Conservation (phyloP, 2,888 invertebrate genomes). For the Melanostoma scalare region DNA sequence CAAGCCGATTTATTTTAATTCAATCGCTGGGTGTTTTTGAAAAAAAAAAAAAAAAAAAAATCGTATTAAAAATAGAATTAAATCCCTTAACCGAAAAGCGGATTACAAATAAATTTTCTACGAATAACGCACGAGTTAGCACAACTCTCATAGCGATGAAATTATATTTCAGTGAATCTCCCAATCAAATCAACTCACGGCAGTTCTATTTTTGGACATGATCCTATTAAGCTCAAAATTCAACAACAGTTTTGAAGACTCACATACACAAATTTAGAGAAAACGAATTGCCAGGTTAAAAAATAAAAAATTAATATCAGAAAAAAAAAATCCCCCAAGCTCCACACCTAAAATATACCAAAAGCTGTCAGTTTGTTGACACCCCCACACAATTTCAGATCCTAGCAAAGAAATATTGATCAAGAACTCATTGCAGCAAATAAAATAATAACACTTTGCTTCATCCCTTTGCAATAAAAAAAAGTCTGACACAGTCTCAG, state of each 20-base stretch:
- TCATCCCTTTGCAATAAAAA: not conserved
- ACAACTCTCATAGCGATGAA: too few relatives aligned
- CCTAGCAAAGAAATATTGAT: conserved; percentile 23
- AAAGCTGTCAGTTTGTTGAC: not conserved
- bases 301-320: too few relatives aligned
- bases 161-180: not conserved
- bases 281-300: not conserved
- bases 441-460: conserved; percentile 29
- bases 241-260: conserved; percentile 21
- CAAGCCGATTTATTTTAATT: too few relatives aligned
- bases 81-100: too few relatives aligned
- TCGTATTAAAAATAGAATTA: too few relatives aligned
- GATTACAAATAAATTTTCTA: too few relatives aligned
- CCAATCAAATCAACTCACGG: too few relatives aligned
- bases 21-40: too few relatives aligned
- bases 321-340: conserved; percentile 2
- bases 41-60: too few relatives aligned
- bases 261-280: conserved; percentile 1
- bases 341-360: not conserved
- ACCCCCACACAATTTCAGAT: conserved; percentile 2
- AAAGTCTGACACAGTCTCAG: conserved; percentile 6
- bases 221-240: conserved; percentile 7
- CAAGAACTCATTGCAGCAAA: conserved; percentile 41
- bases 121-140: too few relatives aligned
- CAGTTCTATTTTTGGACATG: conserved; percentile 10